A percentile compares a stretch with the other conserved stretches of the same genome.
phyloP scores from a whole-genome alignment of 2,113 vertebrate species.

The Ornithorhynchus anatinus region DNA sequence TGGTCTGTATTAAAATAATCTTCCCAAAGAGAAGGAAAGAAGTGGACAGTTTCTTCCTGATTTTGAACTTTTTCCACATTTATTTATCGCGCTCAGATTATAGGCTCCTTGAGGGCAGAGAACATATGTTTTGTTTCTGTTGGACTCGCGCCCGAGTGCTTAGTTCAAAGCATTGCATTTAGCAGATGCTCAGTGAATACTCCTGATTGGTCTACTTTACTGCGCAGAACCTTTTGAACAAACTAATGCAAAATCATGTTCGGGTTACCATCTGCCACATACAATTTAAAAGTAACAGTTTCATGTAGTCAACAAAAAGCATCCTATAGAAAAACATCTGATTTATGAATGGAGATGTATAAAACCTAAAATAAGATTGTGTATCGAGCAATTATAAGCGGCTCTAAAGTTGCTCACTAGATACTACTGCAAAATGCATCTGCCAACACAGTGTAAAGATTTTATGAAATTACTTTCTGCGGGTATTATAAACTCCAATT shows the following conservation, averaged over 20 bases:
- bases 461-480: neutral
- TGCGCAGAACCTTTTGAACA: neutral
- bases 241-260: neutral
- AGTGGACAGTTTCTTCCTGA: no score
- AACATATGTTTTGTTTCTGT: no score
- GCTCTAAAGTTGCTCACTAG: slow-evolving; percentile 2
- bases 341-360: neutral
- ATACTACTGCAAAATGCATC: slow-evolving; percentile 1
- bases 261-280: neutral
- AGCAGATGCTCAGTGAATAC: no score
- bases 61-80: no score
- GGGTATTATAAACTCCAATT: neutral
- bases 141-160: no score
- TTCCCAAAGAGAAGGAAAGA: no score
- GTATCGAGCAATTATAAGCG: slow-evolving; percentile 9
- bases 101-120: no score
- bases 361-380: neutral
- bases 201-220: no score
- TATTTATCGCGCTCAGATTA: no score
- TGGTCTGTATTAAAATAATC: no score
- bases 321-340: neutral
- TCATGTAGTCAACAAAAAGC: neutral
- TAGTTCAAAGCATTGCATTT: no score
- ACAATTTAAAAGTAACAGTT: neutral
- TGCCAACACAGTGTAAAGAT: neutral